phyloP scores from a whole-genome alignment of 2,888 invertebrate species.

The Caenorhabditis imperialis region DNA sequence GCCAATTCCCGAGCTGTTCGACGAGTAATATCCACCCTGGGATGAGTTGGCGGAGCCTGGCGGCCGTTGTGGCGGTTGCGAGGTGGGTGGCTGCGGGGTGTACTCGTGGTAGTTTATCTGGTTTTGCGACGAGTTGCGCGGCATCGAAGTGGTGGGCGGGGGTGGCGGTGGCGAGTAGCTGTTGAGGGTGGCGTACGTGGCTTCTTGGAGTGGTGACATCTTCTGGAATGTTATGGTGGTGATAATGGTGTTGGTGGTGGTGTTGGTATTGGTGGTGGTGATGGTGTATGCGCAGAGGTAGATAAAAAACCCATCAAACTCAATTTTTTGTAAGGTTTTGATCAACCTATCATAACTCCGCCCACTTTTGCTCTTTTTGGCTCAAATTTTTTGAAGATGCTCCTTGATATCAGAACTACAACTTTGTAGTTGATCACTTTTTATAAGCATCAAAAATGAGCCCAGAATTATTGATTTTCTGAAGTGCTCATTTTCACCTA shows the following conservation, averaged over 20 bases:
- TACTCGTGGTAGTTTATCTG: constrained; percentile 52
- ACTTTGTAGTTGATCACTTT: too few relatives aligned
- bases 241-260: background rate
- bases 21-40: constrained; percentile 72
- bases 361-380: too few relatives aligned
- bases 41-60: constrained; percentile 70
- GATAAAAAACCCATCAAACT: too few relatives aligned
- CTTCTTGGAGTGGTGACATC: constrained; percentile 46
- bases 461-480: too few relatives aligned
- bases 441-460: too few relatives aligned
- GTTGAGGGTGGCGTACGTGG: constrained; percentile 46
- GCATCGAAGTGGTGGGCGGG: constrained; percentile 3
- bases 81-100: constrained; percentile 57
- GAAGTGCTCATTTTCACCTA: too few relatives aligned
- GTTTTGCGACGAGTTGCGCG: constrained; percentile 39
- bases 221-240: constrained; percentile 14
- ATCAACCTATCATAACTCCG: too few relatives aligned
- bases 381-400: too few relatives aligned
- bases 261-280: too few relatives aligned
- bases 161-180: constrained; percentile 34
- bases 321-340: too few relatives aligned
- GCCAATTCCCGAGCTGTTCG: constrained; percentile 65
- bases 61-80: constrained; percentile 62
- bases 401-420: too few relatives aligned
- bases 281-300: too few relatives aligned